Base-by-base conservation (phyloP, 2,797 vertebrate species). In the Pogoniulus pusillus region DNA sequence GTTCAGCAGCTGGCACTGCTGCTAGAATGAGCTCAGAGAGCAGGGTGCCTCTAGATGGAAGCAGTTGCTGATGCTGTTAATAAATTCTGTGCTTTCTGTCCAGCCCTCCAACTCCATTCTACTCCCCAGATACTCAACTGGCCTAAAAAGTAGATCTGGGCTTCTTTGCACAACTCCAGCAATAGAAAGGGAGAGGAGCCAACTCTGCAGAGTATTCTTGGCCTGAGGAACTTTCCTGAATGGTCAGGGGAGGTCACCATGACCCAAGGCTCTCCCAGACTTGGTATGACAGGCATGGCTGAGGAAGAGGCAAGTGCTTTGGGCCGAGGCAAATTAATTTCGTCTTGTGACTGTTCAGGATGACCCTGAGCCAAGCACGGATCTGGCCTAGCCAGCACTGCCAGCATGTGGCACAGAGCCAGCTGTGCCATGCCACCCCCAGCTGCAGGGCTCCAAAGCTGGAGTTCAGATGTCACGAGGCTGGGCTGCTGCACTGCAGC, bases 21-120 rank as follows among this genome's bases (percentile, higher is more conserved):
- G 71, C 68, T 65, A 65, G 65, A 74, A 69, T 73, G 76, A 94
- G 34, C 82, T 92, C 91, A 92, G 88, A 85, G 22, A 49, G 43
- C n/a, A 62, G 70, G 79, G 53, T 82, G 91, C 65, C 70, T 94
- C 66, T 90, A 85, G 73, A 82, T 70, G 80, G 77, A 87, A 79
- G 73, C 5, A 73, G 57, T 7, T 87, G 70, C 57, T 32, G 39
- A 16, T 51, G 57, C 29, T 87, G n/a, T 90, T 89, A 91, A 95
- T 91, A 94, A 91, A 81, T 57, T 47, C 63, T 55, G 32, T 37
- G 24, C 70, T 87, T 73, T 91, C 82, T 62, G 26, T 60, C 63
- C 79, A 82, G 10, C n/a, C 18, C 43, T 76, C 59, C 64, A 70
- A 64, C 64, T 85, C 63, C 49, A 39, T 73, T 45, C 53, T 76